Conservation (phyloP, 2,797 vertebrate genomes). For the Coccyzus lansbergi region DNA sequence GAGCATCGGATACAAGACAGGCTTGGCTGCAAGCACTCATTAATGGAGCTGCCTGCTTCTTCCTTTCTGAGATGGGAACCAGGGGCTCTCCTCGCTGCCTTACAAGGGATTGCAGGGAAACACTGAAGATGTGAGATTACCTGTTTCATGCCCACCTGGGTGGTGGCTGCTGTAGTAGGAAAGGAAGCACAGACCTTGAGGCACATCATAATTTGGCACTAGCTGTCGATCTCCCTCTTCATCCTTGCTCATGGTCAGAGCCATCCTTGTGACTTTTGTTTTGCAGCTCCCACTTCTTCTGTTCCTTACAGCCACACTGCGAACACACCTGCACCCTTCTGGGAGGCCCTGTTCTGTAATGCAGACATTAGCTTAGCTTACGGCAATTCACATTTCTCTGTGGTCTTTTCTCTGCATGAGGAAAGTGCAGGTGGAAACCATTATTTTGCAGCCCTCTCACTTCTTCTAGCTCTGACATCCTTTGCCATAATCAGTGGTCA, state of each 20-base stretch:
- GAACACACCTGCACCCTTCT: fast-evolving
- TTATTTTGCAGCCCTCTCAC: neutral
- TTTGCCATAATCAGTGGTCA: neutral
- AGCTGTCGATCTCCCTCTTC: neutral
- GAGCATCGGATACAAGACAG: neutral
- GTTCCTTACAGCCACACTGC: neutral
- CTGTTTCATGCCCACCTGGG: neutral
- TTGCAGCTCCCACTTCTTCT: neutral
- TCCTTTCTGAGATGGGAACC: neutral
- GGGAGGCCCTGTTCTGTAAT: neutral
- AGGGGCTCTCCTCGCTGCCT: neutral
- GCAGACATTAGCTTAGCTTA: neutral
- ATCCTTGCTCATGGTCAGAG: fast-evolving
- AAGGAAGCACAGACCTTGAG: neutral
- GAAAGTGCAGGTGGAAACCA: neutral
- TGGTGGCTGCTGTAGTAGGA: neutral
- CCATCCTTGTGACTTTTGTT: neutral
- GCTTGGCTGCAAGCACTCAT: neutral
- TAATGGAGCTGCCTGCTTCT: neutral
- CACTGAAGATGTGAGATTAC: neutral
- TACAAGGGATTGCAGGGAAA: neutral
- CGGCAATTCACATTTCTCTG: neutral
- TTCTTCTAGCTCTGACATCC: neutral
- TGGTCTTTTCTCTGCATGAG: neutral
- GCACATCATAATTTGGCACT: fast-evolving